Evolutionary conservation across 1,140 invertebrate genomes (phyloP), one percentile per base, ranked within the genome.

Genomic region (Cydia pomonella): DNA sequence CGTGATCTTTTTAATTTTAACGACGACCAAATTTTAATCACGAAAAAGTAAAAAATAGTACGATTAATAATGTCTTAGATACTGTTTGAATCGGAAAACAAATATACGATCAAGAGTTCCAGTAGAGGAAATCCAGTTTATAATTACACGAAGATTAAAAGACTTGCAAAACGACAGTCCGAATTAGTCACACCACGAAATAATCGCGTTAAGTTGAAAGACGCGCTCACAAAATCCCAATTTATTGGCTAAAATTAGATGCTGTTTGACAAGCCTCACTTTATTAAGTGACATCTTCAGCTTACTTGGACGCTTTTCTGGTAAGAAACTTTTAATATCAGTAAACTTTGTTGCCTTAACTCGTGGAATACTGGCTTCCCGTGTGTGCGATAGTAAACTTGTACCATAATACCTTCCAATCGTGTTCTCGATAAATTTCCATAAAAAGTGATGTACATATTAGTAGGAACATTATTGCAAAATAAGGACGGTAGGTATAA

Each of bases 251-350:
- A 33, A 69, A 27, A 69, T 41, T 69, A 69, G 64, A 69, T 16
- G 29, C n/a, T 16, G 27, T 27, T 69, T 69, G 64, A 41, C 64
- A 69, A 69, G 41, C 6, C 29, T 33, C 27, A 69, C n/a, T 69
- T 69, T 66, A 72, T 69, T 75, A 75, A 72, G 44, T 18, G 41
- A 38, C 62, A 25, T 29, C 27, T 21, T 21, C 33, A 74, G 21
- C 13, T 59, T 23, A 59, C 21, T 59, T 4, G 53, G 2, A 59
- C 21, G 53, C 53, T 59, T n/a, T 23, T 59, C 9, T 59, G 13
- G 44, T 44, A 53, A 53, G 16, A 53, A 53, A 21, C 50, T 53
- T 53, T 53, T 53, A 53, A 18, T 9, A 18, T 53, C 18, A 47
- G 16, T n/a, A 53, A 53, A 18, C n/a, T 53, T 53, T 53, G 16